Evolutionary conservation across 1,140 invertebrate genomes (phyloP), one percentile per base, ranked within the genome.

Genomic region (Ips nitidus): DNA sequence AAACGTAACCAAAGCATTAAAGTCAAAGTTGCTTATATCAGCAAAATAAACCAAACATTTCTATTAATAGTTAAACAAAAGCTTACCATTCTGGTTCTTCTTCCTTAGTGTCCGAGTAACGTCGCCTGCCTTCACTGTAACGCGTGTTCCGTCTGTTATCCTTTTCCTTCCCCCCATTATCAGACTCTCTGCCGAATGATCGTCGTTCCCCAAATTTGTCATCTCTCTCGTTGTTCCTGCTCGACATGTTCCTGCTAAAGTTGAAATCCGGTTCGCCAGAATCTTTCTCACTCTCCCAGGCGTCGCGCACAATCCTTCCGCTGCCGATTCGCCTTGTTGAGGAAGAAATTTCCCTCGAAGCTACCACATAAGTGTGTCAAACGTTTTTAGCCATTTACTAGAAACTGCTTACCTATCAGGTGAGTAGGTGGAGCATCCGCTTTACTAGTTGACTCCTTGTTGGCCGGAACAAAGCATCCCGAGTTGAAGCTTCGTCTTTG

Each of bases 401-500:
- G 38, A 8, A 40, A 3, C 1, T 4, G 42, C 73, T 72, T 50
- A 71, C 74, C 75, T 41, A 75, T 71, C 43, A 73, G 65, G 45
- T 75, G 74, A 43, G 72, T 22, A 3, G 62, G 45, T 6, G 72
- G 59, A 47, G 39, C 61, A 22, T 4, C 66, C 59, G 55, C 75
- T 75, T 36, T 69, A 65, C 72, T 74, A 75, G 42, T 82, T 3
- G 68, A 55, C n/a, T 70, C 71, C 36, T 60, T 59, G 36, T 70
- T 64, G 37, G 68, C 84, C 2, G 84, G 83, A 40, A 90, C 88
- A 69, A 86, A 90, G 81, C 93, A 94, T 57, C 93, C 93, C 7
- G 90, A 90, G 71, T 90, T 91, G 83, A 94, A 94, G 78, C 89
- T 91, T 50, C 89, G 85, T 4, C 93, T 84, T 77, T 94, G 92